Evolutionary conservation across 2,113 vertebrate species (phyloP).

Genomic region (human (Homo sapiens)): DNA sequence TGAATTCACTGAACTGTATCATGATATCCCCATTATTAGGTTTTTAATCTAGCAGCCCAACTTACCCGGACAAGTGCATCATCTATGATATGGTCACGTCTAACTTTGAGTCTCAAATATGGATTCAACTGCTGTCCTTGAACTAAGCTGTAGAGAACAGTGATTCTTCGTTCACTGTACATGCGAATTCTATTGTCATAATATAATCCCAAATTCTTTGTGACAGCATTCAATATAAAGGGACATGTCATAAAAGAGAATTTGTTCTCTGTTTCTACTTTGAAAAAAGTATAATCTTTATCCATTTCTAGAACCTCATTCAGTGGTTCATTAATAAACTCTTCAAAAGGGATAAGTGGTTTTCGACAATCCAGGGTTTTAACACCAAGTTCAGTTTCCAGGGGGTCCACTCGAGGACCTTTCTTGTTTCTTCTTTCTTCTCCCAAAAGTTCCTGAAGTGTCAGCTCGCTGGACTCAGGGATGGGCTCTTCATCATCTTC

Average conservation of each 20-base stretch:
- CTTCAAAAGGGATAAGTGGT: constrained; percentile 96
- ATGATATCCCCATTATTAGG: background rate
- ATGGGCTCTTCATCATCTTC: constrained; percentile 96
- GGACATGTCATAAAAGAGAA: constrained; percentile 99
- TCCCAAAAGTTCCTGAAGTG: constrained; percentile 95
- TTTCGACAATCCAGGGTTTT: constrained; percentile 93
- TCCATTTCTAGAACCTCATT: constrained; percentile 99
- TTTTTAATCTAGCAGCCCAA: constrained; percentile 38
- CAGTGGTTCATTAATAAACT: constrained; percentile 97
- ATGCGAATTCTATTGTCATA: constrained; percentile 99
- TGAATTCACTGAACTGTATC: background rate
- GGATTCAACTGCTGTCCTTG: constrained; percentile 97
- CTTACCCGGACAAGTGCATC: constrained; percentile 98
- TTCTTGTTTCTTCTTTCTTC: constrained; percentile 97
- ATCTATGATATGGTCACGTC: constrained; percentile 98
- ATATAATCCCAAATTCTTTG: constrained; percentile 97
- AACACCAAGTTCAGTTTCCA: constrained; percentile 96
- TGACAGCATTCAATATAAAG: constrained; percentile 96
- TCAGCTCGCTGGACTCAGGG: constrained; percentile 92
- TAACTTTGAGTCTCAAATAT: constrained; percentile 95
- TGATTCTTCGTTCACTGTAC: constrained; percentile 98
- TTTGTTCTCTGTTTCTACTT: constrained; percentile 98
- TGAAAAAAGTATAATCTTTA: constrained; percentile 99
- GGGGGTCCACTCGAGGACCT: constrained; percentile 92
- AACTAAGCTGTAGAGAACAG: constrained; percentile 97